Base-by-base conservation (phyloP, 2,888 invertebrate species). In the Byasa hedistus region DNA sequence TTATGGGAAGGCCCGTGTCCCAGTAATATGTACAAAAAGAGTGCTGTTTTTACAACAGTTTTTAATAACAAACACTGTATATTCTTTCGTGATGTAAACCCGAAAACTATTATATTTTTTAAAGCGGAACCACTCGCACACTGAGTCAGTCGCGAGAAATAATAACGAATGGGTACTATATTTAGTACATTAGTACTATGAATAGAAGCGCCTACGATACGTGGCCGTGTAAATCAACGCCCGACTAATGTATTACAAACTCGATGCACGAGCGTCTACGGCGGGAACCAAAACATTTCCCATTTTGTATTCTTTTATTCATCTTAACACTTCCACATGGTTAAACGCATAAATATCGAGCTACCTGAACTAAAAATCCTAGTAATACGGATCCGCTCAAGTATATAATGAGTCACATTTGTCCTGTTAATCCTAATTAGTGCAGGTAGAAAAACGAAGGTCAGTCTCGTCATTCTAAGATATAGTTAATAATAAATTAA, bases 151-250 rank as follows among this genome's bases (percentile, higher is more conserved):
- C 80, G 78, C 82, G 77, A 82, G 86, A 84, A 88, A 90, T 87
- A 89, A 87, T 89, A 88, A 87, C 87, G 89, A 87, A 87, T 88
- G 81, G 84, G 73, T 80, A 83, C 91, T 91, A 91, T 87, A 91
- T 90, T 86, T 91, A 91, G 91, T 87, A 83, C 82, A 88, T 89
- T 85, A 85, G 84, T 76, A 83, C 89, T 90, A 89, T 88, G 87
- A 91, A 91, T 91, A 91, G 90, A 86, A 78, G 79, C 86, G 85
- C 85, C 85, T 85, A 86, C 86, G 86, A 85, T 83, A 82, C 83
- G 81, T 76, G 77, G 82, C 81, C 82, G 80, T 86, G 87, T 89
- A 88, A 87, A 88, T 90, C 89, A 89, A 88, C 90, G 85, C 85
- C 78, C 82, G 78, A 75, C 87, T 89, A 88, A 89, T 89, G 90